Percentiles rank a stretch among this genome's conserved stretches.
These are phyloP conservation scores for Apotomis betuletana DNA, from an alignment of 2,888 invertebrate genomes.

Conservation along the genomic window DNA sequence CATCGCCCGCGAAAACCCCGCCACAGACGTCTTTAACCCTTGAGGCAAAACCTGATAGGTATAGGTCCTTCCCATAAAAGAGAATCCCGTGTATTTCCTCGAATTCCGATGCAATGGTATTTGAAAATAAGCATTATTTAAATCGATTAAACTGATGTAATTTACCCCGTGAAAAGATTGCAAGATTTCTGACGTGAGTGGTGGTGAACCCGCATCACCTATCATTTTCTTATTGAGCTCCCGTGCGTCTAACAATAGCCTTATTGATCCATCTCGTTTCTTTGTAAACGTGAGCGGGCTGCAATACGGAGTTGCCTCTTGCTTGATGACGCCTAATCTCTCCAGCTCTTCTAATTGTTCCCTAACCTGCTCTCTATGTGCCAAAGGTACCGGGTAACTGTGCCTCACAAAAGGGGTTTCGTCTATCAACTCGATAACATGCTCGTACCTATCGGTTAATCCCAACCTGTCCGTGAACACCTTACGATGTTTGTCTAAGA, in stretches of 20 bases:
- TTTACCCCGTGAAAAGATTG: slow-evolving; percentile 7
- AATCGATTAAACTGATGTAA: neutral
- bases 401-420: neutral
- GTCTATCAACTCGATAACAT: too few species aligned
- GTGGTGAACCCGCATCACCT: neutral
- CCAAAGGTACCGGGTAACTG: neutral
- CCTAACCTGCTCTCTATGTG: neutral
- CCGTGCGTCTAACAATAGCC: neutral
- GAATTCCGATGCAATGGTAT: neutral
- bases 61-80: slow-evolving; percentile 2
- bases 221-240: neutral
- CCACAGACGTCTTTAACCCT: too few species aligned
- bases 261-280: neutral
- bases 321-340: neutral
- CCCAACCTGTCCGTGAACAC: too few species aligned
- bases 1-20: too few species aligned
- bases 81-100: neutral
- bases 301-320: neutral
- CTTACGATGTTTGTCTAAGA: too few species aligned
- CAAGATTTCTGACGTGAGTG: slow-evolving; percentile 1
- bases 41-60: neutral
- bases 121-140: neutral
- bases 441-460: too few species aligned
- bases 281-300: neutral
- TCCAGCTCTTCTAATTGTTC: neutral